Base-by-base conservation (phyloP, 2,888 invertebrate species). In the Aromia moschata region DNA sequence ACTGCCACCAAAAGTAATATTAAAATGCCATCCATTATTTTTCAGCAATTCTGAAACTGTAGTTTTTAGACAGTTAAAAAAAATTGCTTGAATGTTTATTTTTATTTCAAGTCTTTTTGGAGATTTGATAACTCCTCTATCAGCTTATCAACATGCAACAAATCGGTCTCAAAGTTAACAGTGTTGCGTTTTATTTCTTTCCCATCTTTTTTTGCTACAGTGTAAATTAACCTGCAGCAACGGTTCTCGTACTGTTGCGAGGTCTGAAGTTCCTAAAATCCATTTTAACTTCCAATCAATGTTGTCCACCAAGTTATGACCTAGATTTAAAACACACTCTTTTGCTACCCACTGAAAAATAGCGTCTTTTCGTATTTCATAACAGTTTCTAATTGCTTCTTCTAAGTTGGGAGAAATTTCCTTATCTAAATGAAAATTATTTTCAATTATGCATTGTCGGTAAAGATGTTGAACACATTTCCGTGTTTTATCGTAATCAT, bases 271-370 rank as follows among this genome's bases (percentile, higher is more conserved):
- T 14, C 85, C 85, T 74, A 84, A 79, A 18, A 84, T 70, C 76
- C 84, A 81, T 79, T 83, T 84, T 25, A 85, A 64, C 73, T 81
- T 82, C 84, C 84, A 85, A 70, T 85, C 84, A 60, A 83, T 80
- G 62, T 82, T 82, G 33, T 77, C 75, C 9, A 84, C 73, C 1
- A 83, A 76, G 31, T 77, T 69, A 45, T 75, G 62, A 30, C 76
- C 74, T 55, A 68, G 76, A 61, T 77, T 78, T 0, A 81, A 73
- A 33, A 80, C 61, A 54, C 67, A 64, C 20, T 74, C 72, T 52
- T 71, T 75, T 2, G 75, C 64, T 36, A 79, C 56, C 15, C 65
- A 60, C 54, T 76, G 70, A 37, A 69, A 66, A 52, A 81, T 77
- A 47, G 79, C 78, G 12, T 70, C 58, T 63, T 74, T 77, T 17